Evolutionary conservation across 2,888 invertebrate genomes (phyloP).

Genomic region (Drosophila borborema): DNA sequence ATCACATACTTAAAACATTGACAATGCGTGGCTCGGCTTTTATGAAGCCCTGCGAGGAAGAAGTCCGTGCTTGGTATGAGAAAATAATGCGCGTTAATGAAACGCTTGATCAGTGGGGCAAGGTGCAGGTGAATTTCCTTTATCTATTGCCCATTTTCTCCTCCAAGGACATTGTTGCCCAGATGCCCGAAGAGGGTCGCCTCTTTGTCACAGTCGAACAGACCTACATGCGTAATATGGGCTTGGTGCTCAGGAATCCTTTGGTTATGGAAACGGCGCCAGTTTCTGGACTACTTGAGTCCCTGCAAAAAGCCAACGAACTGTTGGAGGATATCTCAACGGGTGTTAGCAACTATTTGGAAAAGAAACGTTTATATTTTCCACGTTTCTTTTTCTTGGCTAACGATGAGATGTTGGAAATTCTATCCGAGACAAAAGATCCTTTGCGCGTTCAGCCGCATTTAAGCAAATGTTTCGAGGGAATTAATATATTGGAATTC

Average conservation of each 20-base stretch:
- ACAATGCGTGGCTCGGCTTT: slow-evolving; percentile 90
- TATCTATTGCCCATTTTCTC: slow-evolving; percentile 89
- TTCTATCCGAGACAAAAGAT: slow-evolving; percentile 89
- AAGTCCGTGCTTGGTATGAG: slow-evolving; percentile 87
- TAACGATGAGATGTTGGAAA: slow-evolving; percentile 90
- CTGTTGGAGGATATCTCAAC: slow-evolving; percentile 88
- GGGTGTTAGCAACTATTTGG: slow-evolving; percentile 88
- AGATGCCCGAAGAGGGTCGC: slow-evolving; percentile 88
- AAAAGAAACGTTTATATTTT: slow-evolving; percentile 88
- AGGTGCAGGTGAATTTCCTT: slow-evolving; percentile 88
- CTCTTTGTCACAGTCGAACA: slow-evolving; percentile 86
- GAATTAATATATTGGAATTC: slow-evolving; percentile 87
- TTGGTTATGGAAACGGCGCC: slow-evolving; percentile 86
- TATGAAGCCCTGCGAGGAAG: slow-evolving; percentile 88
- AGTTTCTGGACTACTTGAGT: slow-evolving; percentile 89
- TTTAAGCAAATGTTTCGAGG: slow-evolving; percentile 90
- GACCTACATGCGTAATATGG: slow-evolving; percentile 85
- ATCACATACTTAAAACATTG: slow-evolving; percentile 89
- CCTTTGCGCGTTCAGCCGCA: slow-evolving; percentile 87
- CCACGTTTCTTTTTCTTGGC: slow-evolving; percentile 92
- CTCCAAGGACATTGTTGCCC: slow-evolving; percentile 88
- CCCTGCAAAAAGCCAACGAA: slow-evolving; percentile 87
- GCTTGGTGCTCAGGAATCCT: slow-evolving; percentile 80
- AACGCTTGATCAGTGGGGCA: slow-evolving; percentile 88
- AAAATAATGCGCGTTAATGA: slow-evolving; percentile 86